Evolutionary conservation across 1,140 invertebrate genomes (phyloP).

Genomic region (Caenorhabditis tropicalis): DNA sequence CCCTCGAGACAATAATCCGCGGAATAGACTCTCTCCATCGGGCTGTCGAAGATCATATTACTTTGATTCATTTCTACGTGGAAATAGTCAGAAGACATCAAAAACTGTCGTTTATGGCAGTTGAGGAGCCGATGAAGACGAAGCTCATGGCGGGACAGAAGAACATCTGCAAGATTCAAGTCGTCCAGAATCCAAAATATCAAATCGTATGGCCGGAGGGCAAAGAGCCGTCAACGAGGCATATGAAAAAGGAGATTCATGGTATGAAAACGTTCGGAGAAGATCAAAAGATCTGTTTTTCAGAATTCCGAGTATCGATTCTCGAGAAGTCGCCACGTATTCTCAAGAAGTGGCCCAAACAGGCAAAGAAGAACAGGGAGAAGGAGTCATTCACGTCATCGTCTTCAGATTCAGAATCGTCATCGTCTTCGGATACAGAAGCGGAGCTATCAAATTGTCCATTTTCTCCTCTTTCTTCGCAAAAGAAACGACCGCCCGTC

Average conservation of each 20-base stretch:
- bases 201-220: not conserved
- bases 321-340: too few relatives aligned
- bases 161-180: not conserved
- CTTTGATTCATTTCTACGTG: not conserved
- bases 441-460: too few relatives aligned
- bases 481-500: too few relatives aligned
- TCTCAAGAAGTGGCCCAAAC: too few relatives aligned
- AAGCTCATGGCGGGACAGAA: not conserved
- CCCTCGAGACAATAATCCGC: not conserved
- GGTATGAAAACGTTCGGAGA: too few relatives aligned
- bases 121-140: not conserved
- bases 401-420: too few relatives aligned
- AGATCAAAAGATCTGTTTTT: too few relatives aligned
- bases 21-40: not conserved
- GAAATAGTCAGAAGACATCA: not conserved
- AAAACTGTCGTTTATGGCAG: not conserved
- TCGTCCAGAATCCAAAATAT: slow-evolving; percentile 12
- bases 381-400: too few relatives aligned
- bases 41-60: not conserved
- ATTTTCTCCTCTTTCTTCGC: too few relatives aligned
- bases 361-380: too few relatives aligned
- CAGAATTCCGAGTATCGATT: too few relatives aligned
- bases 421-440: too few relatives aligned
- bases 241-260: not conserved
- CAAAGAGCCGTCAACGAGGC: not conserved